These are phyloP conservation scores for Dexiosoma caninum DNA, from an alignment of 2,888 invertebrate species.

Conservation along the genomic window DNA sequence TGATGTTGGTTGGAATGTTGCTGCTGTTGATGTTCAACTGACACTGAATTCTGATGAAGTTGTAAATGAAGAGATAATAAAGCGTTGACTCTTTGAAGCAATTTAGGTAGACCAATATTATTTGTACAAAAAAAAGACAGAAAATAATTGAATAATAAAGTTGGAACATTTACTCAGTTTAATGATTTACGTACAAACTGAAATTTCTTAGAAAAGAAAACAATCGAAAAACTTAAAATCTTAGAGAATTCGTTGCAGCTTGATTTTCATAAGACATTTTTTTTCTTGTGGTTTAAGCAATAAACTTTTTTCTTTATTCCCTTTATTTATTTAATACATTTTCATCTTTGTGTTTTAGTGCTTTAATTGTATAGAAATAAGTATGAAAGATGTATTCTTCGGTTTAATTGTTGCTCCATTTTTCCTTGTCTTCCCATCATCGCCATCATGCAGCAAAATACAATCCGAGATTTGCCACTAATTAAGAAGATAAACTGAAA, in stretches of 20 bases:
- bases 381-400: neutral
- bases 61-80: slow-evolving; percentile 22
- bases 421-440: neutral
- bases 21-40: slow-evolving; percentile 1
- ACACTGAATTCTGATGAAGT: slow-evolving; percentile 40
- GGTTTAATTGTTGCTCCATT: slow-evolving; percentile 15
- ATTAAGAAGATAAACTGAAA: slow-evolving; percentile 66
- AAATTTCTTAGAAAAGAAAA: neutral
- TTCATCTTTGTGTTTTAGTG: neutral
- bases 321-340: slow-evolving; percentile 17
- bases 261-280: neutral
- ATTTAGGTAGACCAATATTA: slow-evolving; percentile 56
- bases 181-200: slow-evolving; percentile 24
- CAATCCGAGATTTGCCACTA: slow-evolving; percentile 64
- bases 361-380: slow-evolving; percentile 13
- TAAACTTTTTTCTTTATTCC: slow-evolving; percentile 6
- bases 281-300: neutral
- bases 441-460: slow-evolving; percentile 4
- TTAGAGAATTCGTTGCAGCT: neutral
- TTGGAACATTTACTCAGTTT: slow-evolving; percentile 31
- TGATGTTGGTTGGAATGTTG: neutral
- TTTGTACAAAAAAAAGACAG: neutral
- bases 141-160: neutral
- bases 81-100: slow-evolving; percentile 31
- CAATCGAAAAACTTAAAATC: neutral